These are phyloP conservation scores for Anadara kagoshimensis DNA, from an alignment of 1,140 invertebrate genomes.

Conservation along the genomic window DNA sequence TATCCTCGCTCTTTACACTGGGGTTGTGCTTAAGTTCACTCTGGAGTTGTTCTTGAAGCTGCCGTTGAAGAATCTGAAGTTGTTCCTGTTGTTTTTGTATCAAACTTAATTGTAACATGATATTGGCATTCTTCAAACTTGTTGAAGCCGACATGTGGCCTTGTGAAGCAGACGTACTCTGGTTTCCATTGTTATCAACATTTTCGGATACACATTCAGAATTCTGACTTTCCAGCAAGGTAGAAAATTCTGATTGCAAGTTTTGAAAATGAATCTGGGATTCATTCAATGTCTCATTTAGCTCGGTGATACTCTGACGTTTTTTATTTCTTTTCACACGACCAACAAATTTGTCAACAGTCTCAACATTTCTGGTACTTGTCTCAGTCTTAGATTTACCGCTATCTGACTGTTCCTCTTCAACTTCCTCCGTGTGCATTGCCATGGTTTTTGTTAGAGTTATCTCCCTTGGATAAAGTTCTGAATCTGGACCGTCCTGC, in stretches of 20 bases:
- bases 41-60: slow-evolving; percentile 26
- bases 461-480: background rate
- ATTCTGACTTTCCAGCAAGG: slow-evolving; percentile 2
- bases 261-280: slow-evolving; percentile 33
- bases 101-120: slow-evolving; percentile 34
- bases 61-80: slow-evolving; percentile 21
- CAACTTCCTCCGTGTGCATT: slow-evolving; percentile 28
- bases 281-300: slow-evolving; percentile 37
- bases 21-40: background rate
- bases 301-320: slow-evolving; percentile 36
- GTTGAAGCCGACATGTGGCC: too few relatives aligned
- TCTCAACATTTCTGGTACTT: slow-evolving; percentile 4
- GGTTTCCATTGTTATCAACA: background rate
- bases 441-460: slow-evolving; percentile 4
- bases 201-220: background rate
- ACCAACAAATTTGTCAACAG: slow-evolving; percentile 36
- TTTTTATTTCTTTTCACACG: slow-evolving; percentile 33
- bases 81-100: slow-evolving; percentile 34
- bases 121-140: slow-evolving; percentile 13
- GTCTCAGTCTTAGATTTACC: slow-evolving; percentile 3
- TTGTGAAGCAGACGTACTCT: background rate
- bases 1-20: too few relatives aligned
- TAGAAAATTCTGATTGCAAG: slow-evolving; percentile 15
- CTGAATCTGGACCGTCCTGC: background rate
- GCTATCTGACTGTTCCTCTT: background rate